These are phyloP conservation scores for Leptopilina syphax DNA, from an alignment of 2,888 invertebrate genomes.

Conservation along the genomic window DNA sequence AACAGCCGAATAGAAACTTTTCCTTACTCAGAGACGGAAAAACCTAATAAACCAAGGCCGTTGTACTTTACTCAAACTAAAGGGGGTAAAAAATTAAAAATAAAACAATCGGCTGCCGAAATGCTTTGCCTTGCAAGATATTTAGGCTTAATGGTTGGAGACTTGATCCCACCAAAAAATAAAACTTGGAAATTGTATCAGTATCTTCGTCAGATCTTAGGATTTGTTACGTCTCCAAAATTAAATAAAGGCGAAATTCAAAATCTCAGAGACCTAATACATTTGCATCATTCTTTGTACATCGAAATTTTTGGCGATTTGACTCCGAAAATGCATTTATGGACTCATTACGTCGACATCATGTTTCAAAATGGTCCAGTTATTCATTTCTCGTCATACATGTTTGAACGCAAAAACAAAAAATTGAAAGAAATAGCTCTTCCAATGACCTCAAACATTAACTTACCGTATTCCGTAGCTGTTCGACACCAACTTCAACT, in stretches of 20 bases:
- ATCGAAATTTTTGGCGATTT: conserved; percentile 43
- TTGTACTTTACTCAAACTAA: conserved; percentile 43
- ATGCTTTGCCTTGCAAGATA: conserved; percentile 12
- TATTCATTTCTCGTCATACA: conserved; percentile 46
- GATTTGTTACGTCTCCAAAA: conserved; percentile 42
- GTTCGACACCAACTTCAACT: conserved; percentile 46
- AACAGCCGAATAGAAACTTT: conserved; percentile 50
- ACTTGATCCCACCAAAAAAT: conserved; percentile 24
- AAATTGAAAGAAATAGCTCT: conserved; percentile 42
- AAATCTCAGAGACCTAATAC: conserved; percentile 38
- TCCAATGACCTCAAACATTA: conserved; percentile 37
- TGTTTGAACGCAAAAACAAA: conserved; percentile 45
- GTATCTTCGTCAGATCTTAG: conserved; percentile 45
- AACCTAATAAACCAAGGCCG: conserved; percentile 47
- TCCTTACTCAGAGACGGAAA: conserved; percentile 47
- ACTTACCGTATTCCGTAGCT: conserved; percentile 47
- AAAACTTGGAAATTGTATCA: conserved; percentile 46
- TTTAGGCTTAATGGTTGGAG: conserved; percentile 36
- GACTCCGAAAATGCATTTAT: conserved; percentile 48
- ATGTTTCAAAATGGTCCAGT: conserved; percentile 41
- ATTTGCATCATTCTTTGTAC: conserved; percentile 43
- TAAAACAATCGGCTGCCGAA: neutral
- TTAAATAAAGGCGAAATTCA: conserved; percentile 41
- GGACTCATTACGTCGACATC: conserved; percentile 40
- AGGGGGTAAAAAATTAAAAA: neutral